A percentile compares a stretch with the other conserved stretches of the same genome.
phyloP scores from a whole-genome alignment of 2,797 vertebrate species.

The Toxotes lorentzi region DNA sequence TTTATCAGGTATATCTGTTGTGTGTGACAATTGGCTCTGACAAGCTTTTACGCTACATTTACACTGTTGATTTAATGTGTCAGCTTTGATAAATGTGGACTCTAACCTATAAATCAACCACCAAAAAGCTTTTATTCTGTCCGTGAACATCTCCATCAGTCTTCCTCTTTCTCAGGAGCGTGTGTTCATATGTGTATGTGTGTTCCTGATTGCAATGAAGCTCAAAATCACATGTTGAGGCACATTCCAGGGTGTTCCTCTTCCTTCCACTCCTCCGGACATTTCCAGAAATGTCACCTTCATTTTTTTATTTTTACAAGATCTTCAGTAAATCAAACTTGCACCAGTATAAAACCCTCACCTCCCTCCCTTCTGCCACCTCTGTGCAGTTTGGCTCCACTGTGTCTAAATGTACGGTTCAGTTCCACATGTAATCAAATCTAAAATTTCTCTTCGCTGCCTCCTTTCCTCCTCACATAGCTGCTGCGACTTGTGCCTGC shows the following conservation, averaged over 20 bases:
- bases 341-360: slow-evolving; percentile 8
- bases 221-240: slow-evolving; percentile 73
- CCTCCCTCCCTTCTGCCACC: neutral
- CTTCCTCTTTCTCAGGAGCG: slow-evolving; percentile 2
- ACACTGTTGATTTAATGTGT: slow-evolving; percentile 1
- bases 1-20: neutral
- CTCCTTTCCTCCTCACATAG: slow-evolving; percentile 24
- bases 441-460: slow-evolving; percentile 20
- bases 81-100: neutral
- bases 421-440: slow-evolving; percentile 49
- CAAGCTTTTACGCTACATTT: neutral
- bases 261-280: slow-evolving; percentile 63
- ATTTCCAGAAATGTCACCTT: slow-evolving; percentile 64
- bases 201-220: slow-evolving; percentile 32
- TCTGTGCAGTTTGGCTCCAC: neutral
- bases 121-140: slow-evolving; percentile 9
- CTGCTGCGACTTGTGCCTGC: neutral
- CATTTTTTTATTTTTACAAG: slow-evolving; percentile 18
- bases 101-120: slow-evolving; percentile 8
- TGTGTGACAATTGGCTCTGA: neutral
- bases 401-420: slow-evolving; percentile 32
- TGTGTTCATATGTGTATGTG: slow-evolving; percentile 16
- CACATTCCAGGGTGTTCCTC: slow-evolving; percentile 76
- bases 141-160: neutral
- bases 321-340: slow-evolving; percentile 59